phyloP scores from a whole-genome alignment of 2,113 vertebrate species.

The Phyllopteryx taeniolatus region DNA sequence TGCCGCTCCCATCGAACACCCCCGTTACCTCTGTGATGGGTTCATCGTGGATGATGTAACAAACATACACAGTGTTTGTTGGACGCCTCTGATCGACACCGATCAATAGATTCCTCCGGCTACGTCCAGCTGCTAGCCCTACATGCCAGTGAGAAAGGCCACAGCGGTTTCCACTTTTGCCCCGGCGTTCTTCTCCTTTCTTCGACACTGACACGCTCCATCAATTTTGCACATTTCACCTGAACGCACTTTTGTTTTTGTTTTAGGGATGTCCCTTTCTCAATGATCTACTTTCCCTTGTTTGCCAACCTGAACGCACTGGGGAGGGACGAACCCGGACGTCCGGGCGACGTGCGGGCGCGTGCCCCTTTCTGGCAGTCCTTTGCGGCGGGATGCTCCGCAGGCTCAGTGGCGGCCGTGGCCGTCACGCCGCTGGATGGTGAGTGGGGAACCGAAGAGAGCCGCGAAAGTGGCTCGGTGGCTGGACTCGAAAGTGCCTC shows the following conservation, averaged over 20 bases:
- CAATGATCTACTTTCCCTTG: conserved; percentile 82
- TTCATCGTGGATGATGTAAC: conserved; percentile 32
- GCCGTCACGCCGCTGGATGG: conserved; percentile 82
- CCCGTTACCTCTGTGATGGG: conserved; percentile 16
- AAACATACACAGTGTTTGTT: too few species aligned
- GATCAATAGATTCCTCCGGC: conserved; percentile 57
- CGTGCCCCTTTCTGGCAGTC: conserved; percentile 77
- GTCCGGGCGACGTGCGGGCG: conserved; percentile 42
- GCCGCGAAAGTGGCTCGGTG: background rate
- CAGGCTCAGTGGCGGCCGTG: conserved; percentile 76
- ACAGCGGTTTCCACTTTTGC: conserved; percentile 2
- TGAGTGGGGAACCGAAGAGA: conserved; percentile 31
- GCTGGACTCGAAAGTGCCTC: too few species aligned
- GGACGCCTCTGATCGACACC: conserved; percentile 14
- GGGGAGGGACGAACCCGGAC: conserved; percentile 44
- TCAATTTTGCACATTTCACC: background rate
- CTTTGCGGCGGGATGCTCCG: conserved; percentile 69
- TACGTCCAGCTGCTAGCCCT: conserved; percentile 7
- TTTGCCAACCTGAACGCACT: conserved; percentile 80
- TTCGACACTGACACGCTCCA: background rate
- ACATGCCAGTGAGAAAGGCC: conserved; percentile 7
- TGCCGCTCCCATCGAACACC: background rate
- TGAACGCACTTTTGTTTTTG: background rate
- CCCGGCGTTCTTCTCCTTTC: background rate
- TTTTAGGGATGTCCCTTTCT: conserved; percentile 79